Evolutionary conservation across 1,140 invertebrate species (phyloP).

Genomic region (Linepithema humile): DNA sequence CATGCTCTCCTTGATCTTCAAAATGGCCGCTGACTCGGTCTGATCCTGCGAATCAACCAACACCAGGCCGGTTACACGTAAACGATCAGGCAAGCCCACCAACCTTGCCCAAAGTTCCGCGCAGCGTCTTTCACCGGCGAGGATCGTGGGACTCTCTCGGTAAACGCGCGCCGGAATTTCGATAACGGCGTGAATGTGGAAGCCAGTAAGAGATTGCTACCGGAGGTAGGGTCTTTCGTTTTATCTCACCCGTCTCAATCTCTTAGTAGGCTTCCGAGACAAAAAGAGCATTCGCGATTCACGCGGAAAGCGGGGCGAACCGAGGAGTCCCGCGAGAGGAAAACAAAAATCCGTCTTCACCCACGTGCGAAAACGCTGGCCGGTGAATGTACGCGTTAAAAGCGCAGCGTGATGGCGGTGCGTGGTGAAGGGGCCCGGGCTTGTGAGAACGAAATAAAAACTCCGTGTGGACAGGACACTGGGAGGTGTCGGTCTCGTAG

Average conservation of each 20-base stretch:
- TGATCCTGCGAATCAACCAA: conserved; percentile 94
- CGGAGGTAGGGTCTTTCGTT: no score
- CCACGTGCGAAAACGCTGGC: conserved; percentile 63
- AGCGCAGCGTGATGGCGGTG: conserved; percentile 80
- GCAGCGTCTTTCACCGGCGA: conserved; percentile 61
- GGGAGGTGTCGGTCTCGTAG: conserved; percentile 34
- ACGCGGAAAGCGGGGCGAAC: not conserved
- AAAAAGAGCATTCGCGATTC: not conserved
- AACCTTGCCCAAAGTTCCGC: conserved; percentile 68
- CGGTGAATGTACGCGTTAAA: conserved; percentile 62
- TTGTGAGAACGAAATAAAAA: conserved; percentile 77
- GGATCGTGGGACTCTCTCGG: conserved; percentile 27
- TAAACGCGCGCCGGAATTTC: conserved; percentile 14
- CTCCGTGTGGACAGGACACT: conserved; percentile 61
- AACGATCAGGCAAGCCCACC: conserved; percentile 84
- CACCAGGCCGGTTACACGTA: conserved; percentile 84
- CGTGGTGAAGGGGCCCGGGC: conserved; percentile 80
- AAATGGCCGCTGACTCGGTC: conserved; percentile 98
- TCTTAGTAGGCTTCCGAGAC: not conserved
- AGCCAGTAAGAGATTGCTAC: not conserved
- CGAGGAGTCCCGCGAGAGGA: conserved; percentile 41
- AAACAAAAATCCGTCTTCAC: conserved; percentile 53
- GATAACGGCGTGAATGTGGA: not conserved
- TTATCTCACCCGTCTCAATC: no score
- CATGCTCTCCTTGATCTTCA: conserved; percentile 99